Evolutionary conservation across 1,140 invertebrate genomes (phyloP).

Genomic region (Drosophila sucinea): DNA sequence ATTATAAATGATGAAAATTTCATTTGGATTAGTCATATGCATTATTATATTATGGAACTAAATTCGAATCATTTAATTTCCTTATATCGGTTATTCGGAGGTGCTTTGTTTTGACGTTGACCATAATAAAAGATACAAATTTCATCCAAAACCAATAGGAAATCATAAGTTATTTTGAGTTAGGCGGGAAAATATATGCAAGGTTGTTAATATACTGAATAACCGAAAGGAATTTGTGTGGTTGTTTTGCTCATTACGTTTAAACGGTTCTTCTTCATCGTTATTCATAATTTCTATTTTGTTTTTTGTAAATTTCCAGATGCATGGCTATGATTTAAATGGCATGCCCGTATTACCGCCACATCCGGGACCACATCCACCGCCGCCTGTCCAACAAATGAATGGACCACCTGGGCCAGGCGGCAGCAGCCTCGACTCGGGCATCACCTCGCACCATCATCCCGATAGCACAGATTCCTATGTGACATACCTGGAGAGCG

Average conservation of each 20-base stretch:
- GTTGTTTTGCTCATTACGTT: too few relatives aligned
- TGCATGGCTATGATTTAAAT: slow-evolving; percentile 94
- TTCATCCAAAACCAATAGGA: neutral
- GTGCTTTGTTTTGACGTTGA: too few relatives aligned
- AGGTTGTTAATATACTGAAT: too few relatives aligned
- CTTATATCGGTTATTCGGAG: too few relatives aligned
- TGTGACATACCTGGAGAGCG: slow-evolving; percentile 94
- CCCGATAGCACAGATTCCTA: slow-evolving; percentile 94
- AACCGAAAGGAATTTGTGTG: too few relatives aligned
- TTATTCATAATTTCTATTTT: neutral
- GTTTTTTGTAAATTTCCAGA: slow-evolving; percentile 84
- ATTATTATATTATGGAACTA: too few relatives aligned
- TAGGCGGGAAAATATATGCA: too few relatives aligned
- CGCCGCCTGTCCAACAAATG: slow-evolving; percentile 78
- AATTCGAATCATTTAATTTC: neutral
- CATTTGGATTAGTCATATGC: too few relatives aligned
- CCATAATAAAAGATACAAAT: neutral
- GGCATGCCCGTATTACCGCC: slow-evolving; percentile 83
- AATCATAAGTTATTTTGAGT: neutral
- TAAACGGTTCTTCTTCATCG: neutral
- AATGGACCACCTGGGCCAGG: slow-evolving; percentile 72
- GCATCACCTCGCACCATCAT: slow-evolving; percentile 85
- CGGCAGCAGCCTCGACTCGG: slow-evolving; percentile 82
- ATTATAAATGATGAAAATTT: too few relatives aligned
- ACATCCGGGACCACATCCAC: slow-evolving; percentile 84